Evolutionary conservation across 2,113 vertebrate species (phyloP), one percentile per base, ranked within the genome.

Genomic region (Aegypius monachus): DNA sequence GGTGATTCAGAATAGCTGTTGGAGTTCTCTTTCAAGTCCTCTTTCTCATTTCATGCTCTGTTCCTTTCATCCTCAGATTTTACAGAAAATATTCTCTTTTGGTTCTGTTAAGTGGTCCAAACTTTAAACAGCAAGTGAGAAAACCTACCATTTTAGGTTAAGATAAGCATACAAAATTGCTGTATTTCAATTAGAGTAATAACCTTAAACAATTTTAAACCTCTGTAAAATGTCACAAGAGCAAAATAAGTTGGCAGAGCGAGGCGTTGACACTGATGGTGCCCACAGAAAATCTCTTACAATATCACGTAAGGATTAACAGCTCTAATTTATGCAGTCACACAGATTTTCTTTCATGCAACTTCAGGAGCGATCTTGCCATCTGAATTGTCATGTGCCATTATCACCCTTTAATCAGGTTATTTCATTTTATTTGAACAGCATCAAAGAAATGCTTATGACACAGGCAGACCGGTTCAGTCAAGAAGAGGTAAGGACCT

Each of bases 401-500:
- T 93, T 95, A 93, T 95, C 90, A 67, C 72, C 87, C 88, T 70
- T 73, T 96, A 96, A 97, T 94, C 94, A 91, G 86, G 84, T 88
- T 96, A 83, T 95, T 96, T 77, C 16, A 0, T 98, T 94, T 96
- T 84, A 91, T 91, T 77, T 73, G 72, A 47, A 83, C 97, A 99
- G 99, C 95, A 99, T 99, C 96, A 99, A 99, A 91, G 98, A 99
- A 93, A 98, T 98, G 96, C 98, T 99, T 27, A 99, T 99, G 98
- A 99, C 99, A 36, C 99, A 99, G 91, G 99, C 99, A 43, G 99
- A 99, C 96, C 98, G 99, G 75, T 99, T 99, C 98, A 99, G 98
- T 13, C 98, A 99, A 88, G 98, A 98, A 68, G 99, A 99, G 99
- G 99, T 99, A 97, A 97, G 97, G 27, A 26, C 83, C 58, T 42